Conservation (phyloP, 1,140 invertebrate genomes). For the Sinonovacula constricta region DNA sequence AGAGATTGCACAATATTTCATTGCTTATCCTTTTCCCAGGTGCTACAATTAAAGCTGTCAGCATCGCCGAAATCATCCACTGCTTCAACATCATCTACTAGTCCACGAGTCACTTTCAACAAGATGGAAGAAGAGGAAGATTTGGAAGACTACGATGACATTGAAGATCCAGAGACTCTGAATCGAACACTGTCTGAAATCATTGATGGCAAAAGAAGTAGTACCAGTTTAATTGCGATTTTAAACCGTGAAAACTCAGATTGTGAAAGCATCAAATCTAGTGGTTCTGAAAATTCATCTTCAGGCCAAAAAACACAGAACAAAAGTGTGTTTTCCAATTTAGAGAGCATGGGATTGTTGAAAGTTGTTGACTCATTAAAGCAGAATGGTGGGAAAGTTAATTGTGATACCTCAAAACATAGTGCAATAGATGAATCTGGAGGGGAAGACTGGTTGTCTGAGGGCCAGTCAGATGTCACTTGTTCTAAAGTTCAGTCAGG, state of each 20-base stretch:
- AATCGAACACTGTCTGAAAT: conserved; percentile 73
- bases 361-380: too few relatives aligned
- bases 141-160: conserved; percentile 65
- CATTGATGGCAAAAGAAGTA: conserved; percentile 65
- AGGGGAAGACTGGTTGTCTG: too few relatives aligned
- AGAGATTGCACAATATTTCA: too few relatives aligned
- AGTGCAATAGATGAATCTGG: too few relatives aligned
- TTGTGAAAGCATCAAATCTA: conserved; percentile 43
- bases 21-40: too few relatives aligned
- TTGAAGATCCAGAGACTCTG: conserved; percentile 72
- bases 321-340: conserved; percentile 14
- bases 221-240: conserved; percentile 38
- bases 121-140: conserved; percentile 56
- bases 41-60: conserved; percentile 72
- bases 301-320: conserved; percentile 16
- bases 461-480: too few relatives aligned
- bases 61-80: conserved; percentile 42
- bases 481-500: too few relatives aligned
- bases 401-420: too few relatives aligned
- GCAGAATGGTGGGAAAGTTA: too few relatives aligned
- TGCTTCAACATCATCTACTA: conserved; percentile 9
- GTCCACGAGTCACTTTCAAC: conserved; percentile 52
- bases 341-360: too few relatives aligned
- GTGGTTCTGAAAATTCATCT: conserved; percentile 31
- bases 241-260: conserved; percentile 43